phyloP scores from a whole-genome alignment of 1,140 invertebrate genomes.

The Oscheius sp. region DNA sequence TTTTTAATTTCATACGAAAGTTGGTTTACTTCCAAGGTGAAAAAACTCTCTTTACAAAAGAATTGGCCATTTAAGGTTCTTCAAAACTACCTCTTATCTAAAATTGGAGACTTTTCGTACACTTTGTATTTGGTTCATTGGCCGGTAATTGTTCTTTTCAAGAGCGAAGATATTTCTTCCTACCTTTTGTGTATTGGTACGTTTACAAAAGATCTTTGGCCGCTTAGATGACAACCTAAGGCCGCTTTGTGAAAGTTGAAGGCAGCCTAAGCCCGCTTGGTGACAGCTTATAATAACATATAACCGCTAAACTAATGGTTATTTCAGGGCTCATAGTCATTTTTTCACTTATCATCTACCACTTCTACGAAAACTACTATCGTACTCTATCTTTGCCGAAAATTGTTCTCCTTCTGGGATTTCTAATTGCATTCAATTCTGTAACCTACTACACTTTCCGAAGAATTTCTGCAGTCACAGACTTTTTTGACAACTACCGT shows the following conservation, averaged over 20 bases:
- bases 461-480: too few species aligned
- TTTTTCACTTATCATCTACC: not conserved
- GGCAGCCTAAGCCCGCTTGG: too few species aligned
- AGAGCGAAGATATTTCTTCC: not conserved
- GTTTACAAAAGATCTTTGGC: too few species aligned
- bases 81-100: not conserved
- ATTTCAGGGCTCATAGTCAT: not conserved
- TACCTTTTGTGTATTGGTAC: too few species aligned
- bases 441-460: too few species aligned
- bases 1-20: not conserved
- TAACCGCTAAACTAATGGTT: too few species aligned
- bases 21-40: not conserved
- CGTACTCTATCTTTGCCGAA: not conserved
- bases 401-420: not conserved
- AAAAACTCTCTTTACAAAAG: not conserved
- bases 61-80: not conserved
- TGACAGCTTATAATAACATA: too few species aligned
- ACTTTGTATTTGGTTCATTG: conserved; percentile 12
- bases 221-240: too few species aligned
- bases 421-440: too few species aligned
- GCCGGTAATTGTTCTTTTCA: conserved; percentile 10
- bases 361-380: conserved; percentile 2
- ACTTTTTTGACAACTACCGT: too few species aligned
- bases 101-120: conserved; percentile 16
- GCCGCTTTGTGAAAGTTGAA: too few species aligned